These are phyloP conservation scores for Euplexia lucipara DNA, from an alignment of 2,888 invertebrate genomes.

Conservation along the genomic window DNA sequence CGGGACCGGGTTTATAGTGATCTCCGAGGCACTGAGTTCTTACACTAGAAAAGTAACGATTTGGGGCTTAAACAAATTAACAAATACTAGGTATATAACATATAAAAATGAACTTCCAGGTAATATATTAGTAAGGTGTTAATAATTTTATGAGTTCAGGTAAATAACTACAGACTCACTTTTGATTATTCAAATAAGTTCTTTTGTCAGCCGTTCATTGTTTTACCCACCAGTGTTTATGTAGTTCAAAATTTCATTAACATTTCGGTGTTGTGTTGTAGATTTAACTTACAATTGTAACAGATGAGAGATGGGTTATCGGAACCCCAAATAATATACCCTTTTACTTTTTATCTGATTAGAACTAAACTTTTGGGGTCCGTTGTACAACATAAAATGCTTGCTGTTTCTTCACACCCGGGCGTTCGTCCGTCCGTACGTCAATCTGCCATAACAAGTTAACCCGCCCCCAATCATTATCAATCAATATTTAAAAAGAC, in stretches of 20 bases:
- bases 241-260: not conserved
- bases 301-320: not conserved
- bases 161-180: too few species aligned
- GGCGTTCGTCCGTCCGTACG: slow-evolving; percentile 15
- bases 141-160: too few species aligned
- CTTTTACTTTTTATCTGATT: not conserved
- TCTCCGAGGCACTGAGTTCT: not conserved
- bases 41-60: not conserved
- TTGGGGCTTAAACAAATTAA: too few species aligned
- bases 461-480: slow-evolving; percentile 8
- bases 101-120: too few species aligned
- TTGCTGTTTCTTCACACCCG: not conserved
- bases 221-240: not conserved
- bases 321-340: not conserved
- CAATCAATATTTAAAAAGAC: not conserved
- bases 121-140: too few species aligned
- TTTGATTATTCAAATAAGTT: too few species aligned
- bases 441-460: slow-evolving; percentile 18
- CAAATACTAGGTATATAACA: too few species aligned
- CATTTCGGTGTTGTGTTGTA: not conserved
- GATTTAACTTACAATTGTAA: not conserved
- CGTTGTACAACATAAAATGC: not conserved
- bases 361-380: not conserved
- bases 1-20: not conserved
- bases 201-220: too few species aligned